Percentiles rank a stretch among this genome's conserved stretches.
Conservation (phyloP, 2,797 vertebrate genomes). For the Coracias cyanogaster region DNA sequence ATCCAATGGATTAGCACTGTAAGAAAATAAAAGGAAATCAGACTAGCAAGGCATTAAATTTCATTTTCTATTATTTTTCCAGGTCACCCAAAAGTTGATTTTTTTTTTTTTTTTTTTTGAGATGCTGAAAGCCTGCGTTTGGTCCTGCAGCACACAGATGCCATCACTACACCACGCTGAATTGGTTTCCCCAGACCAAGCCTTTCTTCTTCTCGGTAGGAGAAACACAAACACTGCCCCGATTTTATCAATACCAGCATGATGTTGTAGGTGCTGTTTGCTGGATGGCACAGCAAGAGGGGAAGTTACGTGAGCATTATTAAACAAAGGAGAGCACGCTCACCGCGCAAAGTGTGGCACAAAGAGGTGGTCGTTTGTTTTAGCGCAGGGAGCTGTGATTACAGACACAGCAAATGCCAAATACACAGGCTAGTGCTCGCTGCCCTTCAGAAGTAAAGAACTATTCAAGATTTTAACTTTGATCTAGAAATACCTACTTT, state of each 20-base stretch:
- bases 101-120: neutral
- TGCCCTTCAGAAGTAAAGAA: neutral
- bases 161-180: neutral
- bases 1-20: conserved; percentile 25
- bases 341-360: neutral
- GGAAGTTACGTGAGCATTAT: neutral
- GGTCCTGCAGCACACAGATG: neutral
- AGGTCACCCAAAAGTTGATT: conserved; percentile 13
- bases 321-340: neutral
- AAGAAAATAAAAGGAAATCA: neutral
- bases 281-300: neutral
- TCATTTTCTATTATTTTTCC: conserved; percentile 15
- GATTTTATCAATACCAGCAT: neutral
- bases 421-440: neutral
- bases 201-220: neutral
- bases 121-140: neutral
- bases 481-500: neutral
- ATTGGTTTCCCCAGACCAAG: neutral
- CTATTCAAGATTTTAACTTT: neutral
- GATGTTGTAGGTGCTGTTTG: neutral
- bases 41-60: neutral
- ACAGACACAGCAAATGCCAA: neutral
- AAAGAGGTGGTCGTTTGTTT: conserved; percentile 1
- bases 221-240: neutral
- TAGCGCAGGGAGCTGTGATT: neutral